phyloP scores from a whole-genome alignment of 2,888 invertebrate genomes.

The Ellobium chinense region DNA sequence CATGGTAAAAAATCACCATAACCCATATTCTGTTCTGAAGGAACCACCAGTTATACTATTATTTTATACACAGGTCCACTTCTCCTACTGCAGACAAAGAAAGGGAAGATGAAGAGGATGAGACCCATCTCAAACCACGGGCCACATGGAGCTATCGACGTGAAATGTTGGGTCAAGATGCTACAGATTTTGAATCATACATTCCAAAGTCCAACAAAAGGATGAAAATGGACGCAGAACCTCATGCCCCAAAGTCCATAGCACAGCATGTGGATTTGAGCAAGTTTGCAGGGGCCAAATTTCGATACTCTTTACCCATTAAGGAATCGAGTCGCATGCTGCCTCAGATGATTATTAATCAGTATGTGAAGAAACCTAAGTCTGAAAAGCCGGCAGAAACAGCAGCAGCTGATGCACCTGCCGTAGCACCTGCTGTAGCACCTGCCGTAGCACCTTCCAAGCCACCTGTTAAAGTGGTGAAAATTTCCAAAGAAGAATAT shows the following conservation, averaged over 20 bases:
- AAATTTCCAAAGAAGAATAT: conserved; percentile 51
- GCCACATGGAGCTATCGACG: conserved; percentile 53
- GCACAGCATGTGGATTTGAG: conserved; percentile 16
- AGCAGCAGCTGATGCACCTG: not conserved
- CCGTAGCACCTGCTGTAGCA: not conserved
- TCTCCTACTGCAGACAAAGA: not conserved
- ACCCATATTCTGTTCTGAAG: too few relatives aligned
- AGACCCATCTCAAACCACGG: conserved; percentile 23
- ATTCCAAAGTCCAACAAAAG: conserved; percentile 12
- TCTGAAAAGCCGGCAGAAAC: not conserved
- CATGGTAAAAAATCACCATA: too few relatives aligned
- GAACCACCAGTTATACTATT: too few relatives aligned
- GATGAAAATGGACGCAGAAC: not conserved
- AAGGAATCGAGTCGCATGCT: not conserved
- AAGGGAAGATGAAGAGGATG: not conserved
- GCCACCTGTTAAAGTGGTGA: conserved; percentile 46
- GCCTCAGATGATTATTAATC: conserved; percentile 28
- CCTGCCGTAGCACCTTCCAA: not conserved
- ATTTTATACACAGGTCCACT: too few relatives aligned
- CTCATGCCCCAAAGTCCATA: not conserved
- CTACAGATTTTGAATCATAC: conserved; percentile 42
- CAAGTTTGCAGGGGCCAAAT: conserved; percentile 44
- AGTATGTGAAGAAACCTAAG: conserved; percentile 36
- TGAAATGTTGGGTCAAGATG: conserved; percentile 27
- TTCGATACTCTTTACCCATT: conserved; percentile 29